Base-by-base conservation (phyloP, 2,888 invertebrate genomes). In the Ischnus inquisitorius region DNA sequence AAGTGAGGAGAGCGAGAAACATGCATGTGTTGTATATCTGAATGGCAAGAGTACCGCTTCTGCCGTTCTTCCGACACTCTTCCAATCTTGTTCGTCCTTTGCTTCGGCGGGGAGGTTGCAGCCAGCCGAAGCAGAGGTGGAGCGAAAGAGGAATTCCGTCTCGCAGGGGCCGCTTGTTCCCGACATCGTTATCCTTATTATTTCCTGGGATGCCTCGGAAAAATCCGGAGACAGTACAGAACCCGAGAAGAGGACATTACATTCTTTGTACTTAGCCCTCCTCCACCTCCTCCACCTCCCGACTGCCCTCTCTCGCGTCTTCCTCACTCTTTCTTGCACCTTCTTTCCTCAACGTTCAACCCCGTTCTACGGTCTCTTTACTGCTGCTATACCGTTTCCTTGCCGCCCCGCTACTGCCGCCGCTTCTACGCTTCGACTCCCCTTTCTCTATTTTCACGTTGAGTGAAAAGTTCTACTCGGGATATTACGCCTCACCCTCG, bases 381-480 rank as follows among this genome's bases (percentile, higher is more conserved):
- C 19, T 62, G 1, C 48, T 39, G 16, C 64, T 65, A 46, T 65
- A 51, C 69, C 72, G 72, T 83, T 65, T 74, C 78, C 39, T 48
- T 72, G 43, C 34, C 82, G 57, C 34, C 65, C 67, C 12, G 34
- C 34, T 16, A n/a, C 48, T 39, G 64, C 4, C 43, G 46, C 54
- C 41, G 62, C 68, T 69, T 76, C 43, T 34, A 43, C 57, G 8
- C 41, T 41, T 64, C 54, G n/a, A 57, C 62, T 65, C 78, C 67
- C 67, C 77, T 77, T 67, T 76, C 88, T 85, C 89, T 90, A 90
- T 90, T 90, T 89, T 90, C 89, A 89, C 90, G 90, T 89, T 90
- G 90, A 91, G 92, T 92, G 92, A 92, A 92, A 92, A 92, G 92
- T 92, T 92, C 92, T 92, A 92, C 92, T 91, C 88, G 90, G 91